Percentiles rank a stretch among this genome's conserved stretches.
Conservation (phyloP, 2,113 vertebrate genomes). For the Thunnus thynnus region DNA sequence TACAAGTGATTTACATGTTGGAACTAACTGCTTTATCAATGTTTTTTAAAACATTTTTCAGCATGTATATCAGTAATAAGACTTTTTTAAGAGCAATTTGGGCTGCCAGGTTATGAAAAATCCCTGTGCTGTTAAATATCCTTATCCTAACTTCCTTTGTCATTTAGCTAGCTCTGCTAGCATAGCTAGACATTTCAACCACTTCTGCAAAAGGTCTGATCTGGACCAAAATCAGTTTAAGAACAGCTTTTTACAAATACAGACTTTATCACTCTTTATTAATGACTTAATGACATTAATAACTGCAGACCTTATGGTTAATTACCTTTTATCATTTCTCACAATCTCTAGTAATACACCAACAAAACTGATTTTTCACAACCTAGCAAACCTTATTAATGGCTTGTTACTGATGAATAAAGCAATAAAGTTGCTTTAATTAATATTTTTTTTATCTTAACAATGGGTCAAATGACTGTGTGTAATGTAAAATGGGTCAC, state of each 20-base stretch:
- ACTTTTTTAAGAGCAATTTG: no score
- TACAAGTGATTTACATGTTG: neutral
- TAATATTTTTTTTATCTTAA: neutral
- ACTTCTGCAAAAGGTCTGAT: neutral
- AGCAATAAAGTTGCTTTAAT: neutral
- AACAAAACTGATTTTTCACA: neutral
- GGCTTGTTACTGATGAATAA: neutral
- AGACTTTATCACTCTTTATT: neutral
- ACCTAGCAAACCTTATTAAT: neutral
- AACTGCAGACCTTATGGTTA: neutral
- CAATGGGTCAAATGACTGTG: no score
- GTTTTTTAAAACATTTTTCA: no score
- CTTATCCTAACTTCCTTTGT: no score
- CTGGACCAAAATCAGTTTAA: no score
- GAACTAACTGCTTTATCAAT: neutral
- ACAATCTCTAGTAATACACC: neutral
- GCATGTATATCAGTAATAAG: neutral
- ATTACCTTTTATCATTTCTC: slow-evolving; percentile 16
- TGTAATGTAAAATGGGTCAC: neutral
- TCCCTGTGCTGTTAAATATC: no score
- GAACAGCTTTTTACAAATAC: no score
- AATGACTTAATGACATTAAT: neutral
- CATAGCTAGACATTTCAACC: neutral
- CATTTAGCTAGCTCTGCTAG: no score
- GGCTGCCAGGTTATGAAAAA: no score